These are phyloP conservation scores for Myopa tessellatipennis DNA, from an alignment of 2,888 invertebrate species.

Conservation along the genomic window DNA sequence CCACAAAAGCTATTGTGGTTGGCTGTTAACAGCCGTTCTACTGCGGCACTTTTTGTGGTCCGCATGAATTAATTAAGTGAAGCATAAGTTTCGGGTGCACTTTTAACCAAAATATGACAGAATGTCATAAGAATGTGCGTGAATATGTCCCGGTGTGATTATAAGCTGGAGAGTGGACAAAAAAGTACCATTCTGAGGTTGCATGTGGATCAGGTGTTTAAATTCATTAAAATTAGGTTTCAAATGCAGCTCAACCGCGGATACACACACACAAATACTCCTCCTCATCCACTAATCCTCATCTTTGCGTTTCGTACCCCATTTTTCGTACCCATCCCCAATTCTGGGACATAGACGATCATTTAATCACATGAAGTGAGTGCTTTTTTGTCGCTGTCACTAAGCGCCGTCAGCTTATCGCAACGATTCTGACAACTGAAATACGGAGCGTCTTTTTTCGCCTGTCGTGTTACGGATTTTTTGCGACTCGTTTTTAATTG, in stretches of 20 bases:
- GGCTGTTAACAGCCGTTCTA: too few relatives aligned
- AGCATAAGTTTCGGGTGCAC: conserved; percentile 6
- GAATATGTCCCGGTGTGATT: too few relatives aligned
- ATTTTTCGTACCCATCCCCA: too few relatives aligned
- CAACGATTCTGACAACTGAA: background rate
- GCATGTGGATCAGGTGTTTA: too few relatives aligned
- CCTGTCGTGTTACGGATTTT: background rate
- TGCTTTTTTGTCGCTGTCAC: background rate
- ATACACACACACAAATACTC: too few relatives aligned
- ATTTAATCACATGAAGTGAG: background rate
- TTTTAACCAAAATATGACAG: conserved; percentile 4
- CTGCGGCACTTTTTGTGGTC: background rate
- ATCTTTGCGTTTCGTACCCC: too few relatives aligned
- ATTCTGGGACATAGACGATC: too few relatives aligned
- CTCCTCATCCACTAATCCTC: too few relatives aligned
- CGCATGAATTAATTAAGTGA: background rate
- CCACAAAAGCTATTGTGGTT: background rate
- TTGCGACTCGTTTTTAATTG: background rate
- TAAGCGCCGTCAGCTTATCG: background rate
- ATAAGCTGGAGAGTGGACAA: too few relatives aligned
- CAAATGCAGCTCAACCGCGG: too few relatives aligned
- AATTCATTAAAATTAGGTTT: too few relatives aligned
- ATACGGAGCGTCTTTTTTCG: background rate
- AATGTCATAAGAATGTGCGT: background rate
- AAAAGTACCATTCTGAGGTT: too few relatives aligned